Conservation (phyloP, 2,113 vertebrate genomes). For the Ammospiza nelsoni region DNA sequence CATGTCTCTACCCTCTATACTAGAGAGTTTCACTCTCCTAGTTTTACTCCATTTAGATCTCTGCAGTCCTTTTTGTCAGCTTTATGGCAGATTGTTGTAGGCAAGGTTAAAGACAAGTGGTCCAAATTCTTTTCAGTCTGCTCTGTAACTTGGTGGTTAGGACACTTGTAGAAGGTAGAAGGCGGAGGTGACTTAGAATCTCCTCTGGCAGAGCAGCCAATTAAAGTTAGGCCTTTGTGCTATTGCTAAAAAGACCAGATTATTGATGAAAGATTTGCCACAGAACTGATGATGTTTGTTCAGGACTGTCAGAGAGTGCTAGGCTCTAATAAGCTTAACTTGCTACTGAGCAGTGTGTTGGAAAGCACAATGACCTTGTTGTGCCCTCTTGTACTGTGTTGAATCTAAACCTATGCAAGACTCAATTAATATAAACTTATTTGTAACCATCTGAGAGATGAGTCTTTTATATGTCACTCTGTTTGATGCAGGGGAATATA, state of each 20-base stretch:
- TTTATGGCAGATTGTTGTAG: neutral
- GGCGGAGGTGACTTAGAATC: neutral
- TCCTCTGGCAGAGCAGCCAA: neutral
- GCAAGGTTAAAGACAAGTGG: neutral
- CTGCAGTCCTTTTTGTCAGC: neutral
- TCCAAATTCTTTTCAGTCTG: neutral
- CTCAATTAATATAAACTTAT: slow-evolving; percentile 23
- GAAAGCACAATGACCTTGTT: slow-evolving; percentile 17
- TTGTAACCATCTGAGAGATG: neutral
- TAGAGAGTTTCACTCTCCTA: neutral
- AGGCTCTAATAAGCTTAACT: neutral
- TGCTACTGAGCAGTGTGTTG: neutral
- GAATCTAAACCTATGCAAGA: slow-evolving; percentile 14
- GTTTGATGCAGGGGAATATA: neutral
- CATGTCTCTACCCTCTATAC: neutral
- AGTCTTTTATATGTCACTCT: neutral
- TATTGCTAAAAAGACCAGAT: neutral
- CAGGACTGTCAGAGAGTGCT: neutral
- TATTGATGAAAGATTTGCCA: neutral
- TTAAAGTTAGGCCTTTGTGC: neutral
- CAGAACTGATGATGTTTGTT: neutral
- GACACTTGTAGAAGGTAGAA: neutral
- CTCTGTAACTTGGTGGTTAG: neutral
- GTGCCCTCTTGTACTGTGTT: neutral
- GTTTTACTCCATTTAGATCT: neutral